A percentile compares a stretch with the other conserved stretches of the same genome.
These are phyloP conservation scores for Chaetorhynchus papuensis DNA, from an alignment of 2,113 vertebrate species.

Conservation along the genomic window DNA sequence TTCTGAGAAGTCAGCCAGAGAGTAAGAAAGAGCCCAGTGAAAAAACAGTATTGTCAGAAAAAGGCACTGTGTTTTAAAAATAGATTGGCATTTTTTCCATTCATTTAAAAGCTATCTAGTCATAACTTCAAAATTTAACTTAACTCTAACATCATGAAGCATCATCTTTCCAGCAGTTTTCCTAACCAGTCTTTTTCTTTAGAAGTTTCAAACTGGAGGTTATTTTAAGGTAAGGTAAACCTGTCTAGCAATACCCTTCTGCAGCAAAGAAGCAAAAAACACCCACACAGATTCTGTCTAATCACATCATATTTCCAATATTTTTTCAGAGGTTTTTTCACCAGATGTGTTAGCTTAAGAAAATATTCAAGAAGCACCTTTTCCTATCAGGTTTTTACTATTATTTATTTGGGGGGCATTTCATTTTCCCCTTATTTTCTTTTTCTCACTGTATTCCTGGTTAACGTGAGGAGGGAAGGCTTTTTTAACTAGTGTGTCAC, in stretches of 20 bases:
- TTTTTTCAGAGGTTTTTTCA: background rate
- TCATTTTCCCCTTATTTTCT: background rate
- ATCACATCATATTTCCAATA: background rate
- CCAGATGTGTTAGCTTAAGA: background rate
- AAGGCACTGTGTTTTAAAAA: background rate
- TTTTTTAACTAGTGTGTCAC: background rate
- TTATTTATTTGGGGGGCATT: background rate
- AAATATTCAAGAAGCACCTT: background rate
- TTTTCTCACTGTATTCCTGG: background rate
- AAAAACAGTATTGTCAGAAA: background rate
- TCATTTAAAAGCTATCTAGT: background rate
- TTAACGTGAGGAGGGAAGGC: rapidly evolving
- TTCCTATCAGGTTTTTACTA: background rate
- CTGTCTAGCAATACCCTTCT: background rate
- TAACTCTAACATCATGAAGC: background rate
- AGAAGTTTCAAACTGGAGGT: background rate
- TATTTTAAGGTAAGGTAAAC: background rate
- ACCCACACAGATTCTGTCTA: background rate
- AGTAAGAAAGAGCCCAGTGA: background rate
- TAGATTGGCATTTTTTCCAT: background rate
- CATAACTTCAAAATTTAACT: background rate
- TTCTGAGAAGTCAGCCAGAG: background rate
- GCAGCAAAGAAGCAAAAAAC: background rate
- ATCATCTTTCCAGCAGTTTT: background rate
- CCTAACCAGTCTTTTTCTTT: background rate